Evolutionary conservation across 2,113 vertebrate genomes (phyloP).

Genomic region (Platanista minor): DNA sequence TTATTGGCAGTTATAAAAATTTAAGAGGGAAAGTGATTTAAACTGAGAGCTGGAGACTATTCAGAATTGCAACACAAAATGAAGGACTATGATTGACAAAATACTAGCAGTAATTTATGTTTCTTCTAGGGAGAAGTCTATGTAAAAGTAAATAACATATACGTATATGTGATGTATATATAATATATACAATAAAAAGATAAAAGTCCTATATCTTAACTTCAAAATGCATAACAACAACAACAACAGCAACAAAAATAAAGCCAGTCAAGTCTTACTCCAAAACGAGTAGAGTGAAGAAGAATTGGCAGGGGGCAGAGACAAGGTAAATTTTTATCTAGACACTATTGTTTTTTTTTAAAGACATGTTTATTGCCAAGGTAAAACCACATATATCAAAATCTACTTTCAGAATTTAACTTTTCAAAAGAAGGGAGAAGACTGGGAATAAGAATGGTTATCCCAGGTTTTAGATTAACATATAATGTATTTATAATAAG

Average conservation of each 20-base stretch:
- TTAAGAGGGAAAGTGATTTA: not conserved
- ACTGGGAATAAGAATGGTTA: not conserved
- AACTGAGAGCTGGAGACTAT: not conserved
- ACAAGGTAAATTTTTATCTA: not conserved
- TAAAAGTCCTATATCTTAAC: not conserved
- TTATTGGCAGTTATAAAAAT: not conserved
- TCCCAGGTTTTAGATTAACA: not conserved
- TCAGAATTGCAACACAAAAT: constrained; percentile 1
- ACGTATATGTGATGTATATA: not conserved
- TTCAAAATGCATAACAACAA: not conserved
- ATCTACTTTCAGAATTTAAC: not conserved
- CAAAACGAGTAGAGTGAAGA: not conserved
- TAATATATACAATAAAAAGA: not conserved
- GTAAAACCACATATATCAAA: not conserved
- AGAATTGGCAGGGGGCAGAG: not conserved
- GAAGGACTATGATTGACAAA: not conserved
- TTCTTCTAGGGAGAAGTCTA: not conserved
- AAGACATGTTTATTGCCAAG: not conserved
- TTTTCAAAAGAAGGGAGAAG: not conserved
- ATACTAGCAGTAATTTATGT: not conserved
- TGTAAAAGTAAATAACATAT: not conserved
- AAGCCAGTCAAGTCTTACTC: not conserved
- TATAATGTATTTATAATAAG: not conserved
- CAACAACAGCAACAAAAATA: not conserved
- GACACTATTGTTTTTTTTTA: not conserved